Evolutionary conservation across 2,113 vertebrate species (phyloP).

Genomic region (Nipponia nippon): DNA sequence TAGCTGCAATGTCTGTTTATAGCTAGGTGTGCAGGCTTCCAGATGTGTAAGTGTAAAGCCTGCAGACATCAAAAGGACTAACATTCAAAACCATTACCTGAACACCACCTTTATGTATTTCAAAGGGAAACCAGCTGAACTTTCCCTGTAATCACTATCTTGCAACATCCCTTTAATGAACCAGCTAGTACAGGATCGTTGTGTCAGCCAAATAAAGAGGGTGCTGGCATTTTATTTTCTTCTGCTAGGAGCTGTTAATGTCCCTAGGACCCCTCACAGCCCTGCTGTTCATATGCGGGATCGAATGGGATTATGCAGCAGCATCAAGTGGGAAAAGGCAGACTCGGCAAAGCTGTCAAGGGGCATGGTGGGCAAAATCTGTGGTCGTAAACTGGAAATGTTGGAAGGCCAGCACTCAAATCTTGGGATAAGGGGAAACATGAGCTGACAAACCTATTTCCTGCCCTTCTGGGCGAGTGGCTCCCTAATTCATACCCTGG

Average conservation of each 20-base stretch:
- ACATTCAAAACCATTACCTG: constrained; percentile 49
- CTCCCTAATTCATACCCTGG: not conserved
- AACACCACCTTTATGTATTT: constrained; percentile 56
- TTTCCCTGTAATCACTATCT: constrained; percentile 73
- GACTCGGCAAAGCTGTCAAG: not conserved
- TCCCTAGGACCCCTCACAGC: not conserved
- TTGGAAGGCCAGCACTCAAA: fast-evolving
- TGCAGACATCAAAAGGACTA: constrained; percentile 69
- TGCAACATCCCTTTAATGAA: constrained; percentile 57
- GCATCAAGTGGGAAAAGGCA: not conserved
- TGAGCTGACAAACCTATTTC: not conserved
- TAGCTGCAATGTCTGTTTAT: not conserved
- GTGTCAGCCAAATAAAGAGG: not conserved
- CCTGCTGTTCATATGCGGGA: not conserved
- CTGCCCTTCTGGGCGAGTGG: not conserved
- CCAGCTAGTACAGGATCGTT: not conserved
- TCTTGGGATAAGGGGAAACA: not conserved
- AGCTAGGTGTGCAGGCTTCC: constrained; percentile 42
- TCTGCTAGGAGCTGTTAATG: not conserved
- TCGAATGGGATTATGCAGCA: not conserved
- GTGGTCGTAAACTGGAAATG: not conserved
- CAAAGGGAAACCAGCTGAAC: constrained; percentile 65
- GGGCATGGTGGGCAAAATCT: not conserved
- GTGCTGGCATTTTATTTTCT: not conserved
- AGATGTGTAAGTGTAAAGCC: constrained; percentile 69